phyloP scores from a whole-genome alignment of 2,113 vertebrate species.

The Gallinago paraguaiae region DNA sequence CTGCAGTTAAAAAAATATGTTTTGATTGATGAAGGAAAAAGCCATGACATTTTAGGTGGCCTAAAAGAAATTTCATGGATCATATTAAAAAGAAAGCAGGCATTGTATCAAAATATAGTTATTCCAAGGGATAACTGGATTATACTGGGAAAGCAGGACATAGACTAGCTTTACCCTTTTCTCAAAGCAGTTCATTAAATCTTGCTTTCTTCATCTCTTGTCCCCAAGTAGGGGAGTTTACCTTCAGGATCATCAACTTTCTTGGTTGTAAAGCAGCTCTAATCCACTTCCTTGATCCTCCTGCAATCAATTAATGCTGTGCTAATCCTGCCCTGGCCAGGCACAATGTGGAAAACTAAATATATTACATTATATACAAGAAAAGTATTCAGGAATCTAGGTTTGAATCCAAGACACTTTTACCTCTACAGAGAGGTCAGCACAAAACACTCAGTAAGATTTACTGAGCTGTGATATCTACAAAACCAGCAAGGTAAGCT shows the following conservation, averaged over 20 bases:
- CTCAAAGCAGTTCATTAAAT: slow-evolving; percentile 14
- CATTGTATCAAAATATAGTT: slow-evolving; percentile 43
- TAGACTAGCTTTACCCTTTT: neutral
- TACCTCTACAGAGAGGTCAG: neutral
- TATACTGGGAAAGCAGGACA: neutral
- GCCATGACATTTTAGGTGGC: slow-evolving; percentile 43
- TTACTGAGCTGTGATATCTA: neutral
- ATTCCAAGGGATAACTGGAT: slow-evolving; percentile 12
- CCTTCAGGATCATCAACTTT: neutral
- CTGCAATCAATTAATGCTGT: neutral
- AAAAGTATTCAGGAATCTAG: slow-evolving; percentile 2
- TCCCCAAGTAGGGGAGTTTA: neutral
- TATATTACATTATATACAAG: neutral
- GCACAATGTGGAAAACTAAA: neutral
- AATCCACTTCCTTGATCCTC: slow-evolving; percentile 1
- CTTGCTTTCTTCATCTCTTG: neutral
- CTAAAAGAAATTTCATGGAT: slow-evolving; percentile 47
- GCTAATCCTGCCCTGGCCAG: slow-evolving; percentile 25
- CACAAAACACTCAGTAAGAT: neutral
- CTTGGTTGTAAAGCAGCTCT: neutral
- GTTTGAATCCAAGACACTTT: slow-evolving; percentile 9
- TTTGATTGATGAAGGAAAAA: slow-evolving; percentile 65
- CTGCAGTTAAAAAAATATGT: slow-evolving; percentile 46
- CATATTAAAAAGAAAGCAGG: slow-evolving; percentile 38
- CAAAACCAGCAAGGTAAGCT: neutral